Evolutionary conservation across 2,797 vertebrate genomes (phyloP), one percentile per base, ranked within the genome.

Genomic region (Gadopsis bispinosus): DNA sequence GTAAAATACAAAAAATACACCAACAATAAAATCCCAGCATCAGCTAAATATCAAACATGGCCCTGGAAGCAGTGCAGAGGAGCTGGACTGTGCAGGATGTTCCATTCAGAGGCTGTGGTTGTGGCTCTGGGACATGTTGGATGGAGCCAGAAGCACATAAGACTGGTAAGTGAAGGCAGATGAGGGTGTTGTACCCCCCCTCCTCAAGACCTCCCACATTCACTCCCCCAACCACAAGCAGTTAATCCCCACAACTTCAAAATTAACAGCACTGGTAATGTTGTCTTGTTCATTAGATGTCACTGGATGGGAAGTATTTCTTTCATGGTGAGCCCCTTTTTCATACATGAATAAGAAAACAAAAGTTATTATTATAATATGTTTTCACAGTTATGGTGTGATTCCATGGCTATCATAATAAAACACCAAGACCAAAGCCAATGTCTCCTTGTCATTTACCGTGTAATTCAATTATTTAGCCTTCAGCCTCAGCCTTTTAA

Each of bases 121-220:
- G 80, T 81, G 86, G 88, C 86, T 90, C 65, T 81, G 75, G 81
- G 72, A 89, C 84, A 87, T 81, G 87, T 67, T 69, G 76, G 75
- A 78, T 69, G 64, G 78, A 88, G 86, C 78, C 88, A 85, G 87
- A 80, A 84, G 87, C 84, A 83, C 83, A 87, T 88, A 85, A 91
- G 79, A 88, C 87, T 81, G 80, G 84, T 90, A 92, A 94, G 90
- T 89, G 84, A 87, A 92, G 87, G 87, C 89, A 94, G 92, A 93
- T 90, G 88, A 90, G 74, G 82, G 83, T 82, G 75, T 77, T 63
- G 48, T 75, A 89, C 77, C 78, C 78, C 79, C 72, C 74, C 67
- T 75, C 68, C 61, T 41, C 41, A 7, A 87, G 87, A 92, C 92
- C 92, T 92, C 91, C 90, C 87, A 92, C 90, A 89, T 90, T 92